Evolutionary conservation across 2,888 invertebrate species (phyloP).

Genomic region (Nasonovia ribisnigri): DNA sequence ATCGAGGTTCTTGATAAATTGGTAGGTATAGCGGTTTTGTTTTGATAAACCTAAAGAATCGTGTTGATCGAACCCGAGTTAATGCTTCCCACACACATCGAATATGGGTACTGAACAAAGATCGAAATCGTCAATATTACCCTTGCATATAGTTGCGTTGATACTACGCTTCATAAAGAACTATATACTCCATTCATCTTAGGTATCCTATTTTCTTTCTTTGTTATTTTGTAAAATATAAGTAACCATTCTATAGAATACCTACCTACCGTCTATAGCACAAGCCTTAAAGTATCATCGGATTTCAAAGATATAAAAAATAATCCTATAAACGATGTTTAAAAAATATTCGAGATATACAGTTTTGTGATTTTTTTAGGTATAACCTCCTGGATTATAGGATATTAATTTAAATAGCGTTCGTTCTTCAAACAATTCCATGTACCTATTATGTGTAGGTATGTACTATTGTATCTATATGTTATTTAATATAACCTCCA

Average conservation of each 20-base stretch:
- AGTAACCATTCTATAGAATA: background rate
- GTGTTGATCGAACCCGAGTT: conserved; percentile 21
- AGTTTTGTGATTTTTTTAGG: background rate
- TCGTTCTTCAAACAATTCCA: background rate
- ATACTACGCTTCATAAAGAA: background rate
- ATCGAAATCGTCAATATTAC: conserved; percentile 38
- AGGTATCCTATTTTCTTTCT: background rate
- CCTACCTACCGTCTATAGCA: background rate
- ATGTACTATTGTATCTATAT: background rate
- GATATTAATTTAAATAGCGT: background rate
- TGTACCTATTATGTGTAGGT: background rate
- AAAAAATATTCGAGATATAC: background rate
- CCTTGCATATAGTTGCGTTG: too few species aligned
- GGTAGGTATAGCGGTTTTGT: background rate
- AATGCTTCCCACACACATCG: conserved; percentile 36
- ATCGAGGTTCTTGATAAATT: conserved; percentile 32
- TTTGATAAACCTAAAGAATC: conserved; percentile 12
- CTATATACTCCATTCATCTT: conserved; percentile 12
- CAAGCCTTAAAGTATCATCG: background rate
- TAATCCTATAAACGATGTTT: background rate
- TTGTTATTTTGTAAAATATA: conserved; percentile 33
- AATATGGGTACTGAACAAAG: background rate
- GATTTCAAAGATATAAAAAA: background rate
- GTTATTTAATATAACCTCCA: background rate
- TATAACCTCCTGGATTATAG: background rate